Percentiles rank a stretch among this genome's conserved stretches.
These are phyloP conservation scores for Ormia ochracea DNA, from an alignment of 2,888 invertebrate genomes.

Conservation along the genomic window DNA sequence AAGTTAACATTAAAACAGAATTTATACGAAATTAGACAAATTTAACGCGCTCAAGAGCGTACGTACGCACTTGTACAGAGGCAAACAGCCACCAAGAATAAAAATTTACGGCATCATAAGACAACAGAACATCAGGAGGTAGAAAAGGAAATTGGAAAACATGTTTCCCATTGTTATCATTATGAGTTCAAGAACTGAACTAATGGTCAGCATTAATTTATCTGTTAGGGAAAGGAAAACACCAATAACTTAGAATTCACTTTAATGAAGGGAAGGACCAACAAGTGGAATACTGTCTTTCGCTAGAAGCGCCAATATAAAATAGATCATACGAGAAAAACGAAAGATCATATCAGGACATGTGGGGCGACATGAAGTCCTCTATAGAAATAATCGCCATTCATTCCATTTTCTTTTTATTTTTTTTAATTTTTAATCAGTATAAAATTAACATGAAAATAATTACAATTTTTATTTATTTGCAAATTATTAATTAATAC, in stretches of 20 bases:
- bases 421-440: too few relatives aligned
- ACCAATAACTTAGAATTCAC: constrained; percentile 34
- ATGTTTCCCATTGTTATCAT: constrained; percentile 58
- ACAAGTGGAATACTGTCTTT: not conserved
- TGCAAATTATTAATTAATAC: too few relatives aligned
- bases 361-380: too few relatives aligned
- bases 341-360: too few relatives aligned
- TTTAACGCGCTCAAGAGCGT: constrained; percentile 3
- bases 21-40: constrained; percentile 29
- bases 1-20: constrained; percentile 23
- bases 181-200: constrained; percentile 41
- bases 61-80: not conserved
- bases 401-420: too few relatives aligned
- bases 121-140: constrained; percentile 14
- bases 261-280: constrained; percentile 28
- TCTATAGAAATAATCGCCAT: too few relatives aligned
- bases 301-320: too few relatives aligned
- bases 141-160: constrained; percentile 56
- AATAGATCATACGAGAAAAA: too few relatives aligned
- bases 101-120: not conserved
- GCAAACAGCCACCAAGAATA: not conserved
- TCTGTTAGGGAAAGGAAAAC: not conserved
- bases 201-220: constrained; percentile 13
- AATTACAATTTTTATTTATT: too few relatives aligned
- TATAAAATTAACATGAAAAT: too few relatives aligned